Evolutionary conservation across 2,797 vertebrate species (phyloP), one percentile per base, ranked within the genome.

Genomic region (Cossypha polioptera): DNA sequence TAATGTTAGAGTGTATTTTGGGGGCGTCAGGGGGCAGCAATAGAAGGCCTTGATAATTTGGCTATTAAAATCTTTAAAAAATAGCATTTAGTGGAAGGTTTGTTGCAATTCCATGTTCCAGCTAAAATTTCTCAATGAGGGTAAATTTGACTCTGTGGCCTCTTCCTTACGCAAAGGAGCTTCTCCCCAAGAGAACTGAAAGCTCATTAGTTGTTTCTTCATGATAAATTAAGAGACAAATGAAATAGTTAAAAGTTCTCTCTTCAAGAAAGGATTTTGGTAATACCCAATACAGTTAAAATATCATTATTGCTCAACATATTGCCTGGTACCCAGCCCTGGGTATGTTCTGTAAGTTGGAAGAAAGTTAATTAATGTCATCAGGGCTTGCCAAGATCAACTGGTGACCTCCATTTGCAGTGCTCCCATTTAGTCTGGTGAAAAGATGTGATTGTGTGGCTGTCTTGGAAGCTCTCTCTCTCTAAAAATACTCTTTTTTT

Each of bases 211-310:
- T 88, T 90, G 35, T 85, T 95, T 82, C 79, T 61, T 88, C 67
- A 51, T 58, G 73, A 92, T 89, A 91, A 95, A 91, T 84, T 55
- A 78, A 82, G 51, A 95, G 22, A 78, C 75, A 95, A 83, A 73
- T 71, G 28, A 77, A 95, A 93, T 91, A 90, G 92, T 95, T 90
- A 74, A 93, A 90, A 73, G 21, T 72, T 91, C 78, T 38, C 53
- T 92, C 33, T 89, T 96, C 51, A 88, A 53, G 88, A 93, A 93
- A 89, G 33, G 55, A 62, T 93, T 92, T 94, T 84, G 59, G 43
- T 95, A 94, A 90, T 83, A 86, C 33, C 51, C 59, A 67, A 0
- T 71, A 67, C 80, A 90, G 88, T 91, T 94, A 69, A 94, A 93
- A 76, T 83, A 69, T 42, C n/a, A 9, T 91, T 88, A 47, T 55